Evolutionary conservation across 2,113 vertebrate genomes (phyloP).

Genomic region (Ameiurus melas): DNA sequence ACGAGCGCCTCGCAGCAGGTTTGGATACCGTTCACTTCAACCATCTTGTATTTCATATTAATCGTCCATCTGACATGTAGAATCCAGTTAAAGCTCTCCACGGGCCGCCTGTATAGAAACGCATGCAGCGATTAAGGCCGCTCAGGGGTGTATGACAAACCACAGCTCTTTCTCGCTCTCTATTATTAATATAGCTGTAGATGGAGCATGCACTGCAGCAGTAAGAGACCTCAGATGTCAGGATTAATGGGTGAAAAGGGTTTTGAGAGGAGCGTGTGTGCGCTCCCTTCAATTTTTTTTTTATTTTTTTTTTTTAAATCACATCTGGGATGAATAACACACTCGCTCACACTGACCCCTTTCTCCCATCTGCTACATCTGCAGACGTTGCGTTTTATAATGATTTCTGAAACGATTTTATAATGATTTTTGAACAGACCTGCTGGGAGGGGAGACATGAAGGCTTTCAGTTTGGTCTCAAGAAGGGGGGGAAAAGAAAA

Average conservation of each 20-base stretch:
- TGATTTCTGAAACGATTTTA: neutral
- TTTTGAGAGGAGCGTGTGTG: slow-evolving; percentile 8
- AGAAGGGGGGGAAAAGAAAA: too few relatives aligned
- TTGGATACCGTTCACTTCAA: slow-evolving; percentile 44
- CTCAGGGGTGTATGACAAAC: slow-evolving; percentile 44
- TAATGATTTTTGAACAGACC: slow-evolving; percentile 25
- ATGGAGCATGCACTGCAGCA: slow-evolving; percentile 38
- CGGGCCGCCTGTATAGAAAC: slow-evolving; percentile 41
- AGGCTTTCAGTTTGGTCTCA: neutral
- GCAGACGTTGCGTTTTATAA: neutral
- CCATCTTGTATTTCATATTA: slow-evolving; percentile 52
- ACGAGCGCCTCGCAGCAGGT: slow-evolving; percentile 42
- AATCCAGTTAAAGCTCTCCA: slow-evolving; percentile 46
- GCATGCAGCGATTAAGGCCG: slow-evolving; percentile 49
- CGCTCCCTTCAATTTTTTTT: neutral
- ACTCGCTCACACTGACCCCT: neutral
- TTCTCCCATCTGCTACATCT: slow-evolving; percentile 18
- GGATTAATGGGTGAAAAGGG: slow-evolving; percentile 50
- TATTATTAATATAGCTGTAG: slow-evolving; percentile 51
- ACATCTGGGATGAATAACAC: slow-evolving; percentile 53
- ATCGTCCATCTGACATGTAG: slow-evolving; percentile 48
- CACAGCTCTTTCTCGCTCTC: slow-evolving; percentile 33
- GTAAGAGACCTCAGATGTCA: slow-evolving; percentile 41
- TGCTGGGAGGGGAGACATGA: neutral
- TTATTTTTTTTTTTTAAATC: slow-evolving; percentile 10